A percentile compares a stretch with the other conserved stretches of the same genome.
Evolutionary conservation across 2,888 invertebrate genomes (phyloP).

Genomic region (Ischnura elegans): DNA sequence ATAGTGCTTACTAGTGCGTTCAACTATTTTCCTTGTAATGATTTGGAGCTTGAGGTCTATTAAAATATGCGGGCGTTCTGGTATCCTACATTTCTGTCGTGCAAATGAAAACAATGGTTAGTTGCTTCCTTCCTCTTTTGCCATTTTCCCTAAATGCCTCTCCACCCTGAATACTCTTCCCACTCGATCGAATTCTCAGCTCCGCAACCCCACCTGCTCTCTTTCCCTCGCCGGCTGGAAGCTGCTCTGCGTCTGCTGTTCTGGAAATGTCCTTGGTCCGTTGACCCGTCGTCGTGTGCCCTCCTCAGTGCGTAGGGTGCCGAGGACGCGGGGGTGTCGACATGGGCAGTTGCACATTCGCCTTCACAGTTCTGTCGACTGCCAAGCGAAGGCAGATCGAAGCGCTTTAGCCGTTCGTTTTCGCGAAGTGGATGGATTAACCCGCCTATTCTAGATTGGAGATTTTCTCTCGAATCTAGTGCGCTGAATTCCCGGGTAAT

Average conservation of each 20-base stretch:
- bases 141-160: not conserved
- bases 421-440: not conserved
- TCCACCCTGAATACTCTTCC: not conserved
- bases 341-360: slow-evolving; percentile 6
- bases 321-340: not conserved
- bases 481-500: too few species aligned
- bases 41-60: too few species aligned
- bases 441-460: too few species aligned
- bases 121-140: not conserved
- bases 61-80: not conserved
- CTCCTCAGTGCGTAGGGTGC: not conserved
- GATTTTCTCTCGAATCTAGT: too few species aligned
- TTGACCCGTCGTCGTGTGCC: slow-evolving; percentile 14
- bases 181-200: not conserved
- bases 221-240: not conserved
- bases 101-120: not conserved
- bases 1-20: too few species aligned
- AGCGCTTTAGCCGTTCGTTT: not conserved
- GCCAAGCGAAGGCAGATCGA: not conserved
- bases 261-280: not conserved
- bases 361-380: not conserved
- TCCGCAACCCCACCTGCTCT: not conserved
- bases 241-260: not conserved
- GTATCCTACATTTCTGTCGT: not conserved
- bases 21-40: too few species aligned